phyloP scores from a whole-genome alignment of 2,888 invertebrate genomes.

The Drosophila prostipennis region DNA sequence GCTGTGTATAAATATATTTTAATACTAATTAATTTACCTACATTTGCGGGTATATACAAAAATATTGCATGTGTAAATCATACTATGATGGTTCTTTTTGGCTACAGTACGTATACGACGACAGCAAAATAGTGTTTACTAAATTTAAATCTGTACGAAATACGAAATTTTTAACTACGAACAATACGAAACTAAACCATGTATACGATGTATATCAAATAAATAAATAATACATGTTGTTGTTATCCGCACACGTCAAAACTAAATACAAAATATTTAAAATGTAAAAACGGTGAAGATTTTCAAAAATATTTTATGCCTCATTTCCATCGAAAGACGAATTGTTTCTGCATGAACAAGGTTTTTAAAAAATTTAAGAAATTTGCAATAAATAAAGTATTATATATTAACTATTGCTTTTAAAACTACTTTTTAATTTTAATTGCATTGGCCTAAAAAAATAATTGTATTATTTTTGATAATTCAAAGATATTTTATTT shows the following conservation, averaged over 20 bases:
- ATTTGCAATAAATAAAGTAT: background rate
- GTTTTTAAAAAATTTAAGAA: background rate
- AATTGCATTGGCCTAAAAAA: background rate
- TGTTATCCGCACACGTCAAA: conserved; percentile 14
- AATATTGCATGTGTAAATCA: conserved; percentile 27
- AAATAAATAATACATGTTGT: conserved; percentile 16
- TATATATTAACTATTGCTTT: background rate
- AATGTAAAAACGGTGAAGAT: conserved; percentile 4
- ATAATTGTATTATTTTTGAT: background rate
- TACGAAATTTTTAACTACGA: conserved; percentile 26
- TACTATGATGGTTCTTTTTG: conserved; percentile 32
- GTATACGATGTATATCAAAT: conserved; percentile 32
- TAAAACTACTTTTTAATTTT: background rate
- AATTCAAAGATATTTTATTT: background rate
- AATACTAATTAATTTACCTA: conserved; percentile 30
- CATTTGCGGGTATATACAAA: conserved; percentile 45
- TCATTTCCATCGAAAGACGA: conserved; percentile 1
- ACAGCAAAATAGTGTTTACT: conserved; percentile 26
- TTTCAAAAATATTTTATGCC: background rate
- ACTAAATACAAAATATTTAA: conserved; percentile 2
- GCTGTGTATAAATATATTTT: conserved; percentile 40
- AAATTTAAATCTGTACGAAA: conserved; percentile 24
- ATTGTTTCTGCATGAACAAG: background rate
- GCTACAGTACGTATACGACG: conserved; percentile 33
- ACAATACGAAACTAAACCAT: conserved; percentile 27